Base-by-base conservation (phyloP, 2,113 vertebrate species). In the Penelope pileata region DNA sequence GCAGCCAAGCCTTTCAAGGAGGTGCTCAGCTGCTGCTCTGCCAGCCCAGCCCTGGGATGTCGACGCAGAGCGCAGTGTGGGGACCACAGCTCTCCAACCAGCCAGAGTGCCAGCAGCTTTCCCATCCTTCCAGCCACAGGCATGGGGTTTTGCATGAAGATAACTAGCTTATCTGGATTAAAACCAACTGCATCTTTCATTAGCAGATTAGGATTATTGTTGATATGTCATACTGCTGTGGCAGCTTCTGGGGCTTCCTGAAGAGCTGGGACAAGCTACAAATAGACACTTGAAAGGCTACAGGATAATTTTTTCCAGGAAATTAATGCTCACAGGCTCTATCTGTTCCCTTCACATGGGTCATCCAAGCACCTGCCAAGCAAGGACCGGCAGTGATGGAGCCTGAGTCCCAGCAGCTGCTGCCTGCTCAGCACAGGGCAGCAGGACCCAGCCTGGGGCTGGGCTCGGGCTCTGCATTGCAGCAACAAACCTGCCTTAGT, bases 401-500 rank as follows among this genome's bases (percentile, higher is more conserved):
- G 53, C 51, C 54, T 12, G 5, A 17, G 21, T 13, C 23, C 4
- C 32, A 22, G 27, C 2, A 0, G 0, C 6, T 54, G n/a, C 87
- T 38, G 18, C 38, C 53, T 19, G 30, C 86, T 23, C 64, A 45
- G 63, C 32, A 4, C 4, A 3, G 7, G 40, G 7, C 19, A 21
- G n/a, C 29, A 29, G 54, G 26, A 40, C 10, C 30, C 53, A 47
- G 12, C 29, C 74, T 21, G 36, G 58, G 23, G n/a, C 18, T 59
- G 58, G 8, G 58, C 12, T 34, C n/a, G 34, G n/a, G 17, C 42
- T 32, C 47, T 5, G 29, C 14, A 16, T 47, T 34, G 30, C 34
- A 27, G 56, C 80, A 92, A 22, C 12, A 18, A 3, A 68, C 15
- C 32, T 9, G 12, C 7, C 18, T 40, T 2, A 10, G 32, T 72